Base-by-base conservation (phyloP, 92 coral and sea anemone species). In the Meandrina meandrites region DNA sequence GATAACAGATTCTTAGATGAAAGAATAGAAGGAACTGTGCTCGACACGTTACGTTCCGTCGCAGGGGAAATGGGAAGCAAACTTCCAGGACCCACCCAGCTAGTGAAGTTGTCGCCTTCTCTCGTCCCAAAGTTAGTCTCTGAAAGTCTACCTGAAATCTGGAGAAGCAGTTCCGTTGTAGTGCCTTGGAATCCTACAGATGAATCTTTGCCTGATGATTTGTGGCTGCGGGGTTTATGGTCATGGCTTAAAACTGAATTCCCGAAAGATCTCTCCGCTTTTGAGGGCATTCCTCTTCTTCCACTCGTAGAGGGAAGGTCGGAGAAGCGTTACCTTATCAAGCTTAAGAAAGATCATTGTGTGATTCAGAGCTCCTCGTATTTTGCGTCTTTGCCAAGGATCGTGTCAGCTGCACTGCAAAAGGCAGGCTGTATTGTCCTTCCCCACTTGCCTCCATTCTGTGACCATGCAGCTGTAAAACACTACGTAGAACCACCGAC, bases 401-500 rank as follows among this genome's bases (percentile, higher is more conserved):
- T 88, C 72, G 94, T 96, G 67, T 87, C 84, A 48, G 81, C 75
- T 56, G 96, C 98, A 27, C 94, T 96, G 22, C 93, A 90, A 74
- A 82, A 85, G 34, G 89, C 95, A 40, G 99, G 99, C 4, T 96
- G 98, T 80, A 90, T 95, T 19, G 96, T 95, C 64, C 87, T 96
- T 37, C 79, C 93, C 14, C 91, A 96, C 64, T 86, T 92, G 76
- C 96, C 98, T 22, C 91, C 98, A 85, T 92, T 89, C 91, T 96
- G 98, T 73, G 94, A 92, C 36, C 99, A 96, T 88, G 58, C 89
- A 54, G 98, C 93, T 76, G 74, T 96, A 53, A 90, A 92, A 73
- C 78, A 91, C 64, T 96, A 94, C 84, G 84, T 96, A 42, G 99
- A 94, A 68, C 91, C 99, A 24, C 98, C 98, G 21, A 95, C 99